Percentiles rank a stretch among this genome's conserved stretches.
These are phyloP conservation scores for Macquaria australasica DNA, from an alignment of 2,113 vertebrate genomes.

Conservation along the genomic window DNA sequence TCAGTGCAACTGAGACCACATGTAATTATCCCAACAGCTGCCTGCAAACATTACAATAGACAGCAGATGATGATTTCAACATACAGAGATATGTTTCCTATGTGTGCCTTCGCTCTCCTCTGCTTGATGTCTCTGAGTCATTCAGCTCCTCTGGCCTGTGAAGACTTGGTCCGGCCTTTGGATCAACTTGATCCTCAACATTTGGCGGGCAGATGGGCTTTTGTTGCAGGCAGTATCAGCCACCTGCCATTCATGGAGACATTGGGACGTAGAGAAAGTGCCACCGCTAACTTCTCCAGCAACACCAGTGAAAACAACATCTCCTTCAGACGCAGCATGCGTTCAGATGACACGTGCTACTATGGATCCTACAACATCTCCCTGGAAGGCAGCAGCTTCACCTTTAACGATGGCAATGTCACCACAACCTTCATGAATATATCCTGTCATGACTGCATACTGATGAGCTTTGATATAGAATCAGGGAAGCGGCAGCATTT, in stretches of 20 bases:
- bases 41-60: background rate
- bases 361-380: constrained; percentile 20
- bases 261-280: constrained; percentile 28
- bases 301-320: background rate
- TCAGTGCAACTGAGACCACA: background rate
- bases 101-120: constrained; percentile 3
- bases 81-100: constrained; percentile 4
- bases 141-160: constrained; percentile 52
- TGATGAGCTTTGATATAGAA: constrained; percentile 34
- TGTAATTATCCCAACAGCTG: background rate
- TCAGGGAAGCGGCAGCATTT: background rate
- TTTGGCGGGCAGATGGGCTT: constrained; percentile 47
- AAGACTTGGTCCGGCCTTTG: constrained; percentile 45
- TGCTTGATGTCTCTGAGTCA: constrained; percentile 16
- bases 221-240: constrained; percentile 51
- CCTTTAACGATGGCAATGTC: background rate
- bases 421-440: constrained; percentile 46
- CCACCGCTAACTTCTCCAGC: constrained; percentile 7
- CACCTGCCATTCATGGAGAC: background rate
- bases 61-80: background rate
- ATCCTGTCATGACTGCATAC: constrained; percentile 49
- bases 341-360: background rate
- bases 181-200: constrained; percentile 14
- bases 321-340: constrained; percentile 5
- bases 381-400: constrained; percentile 44